These are phyloP conservation scores for Syndactyla subalaris DNA, from an alignment of 2,797 vertebrate species.

Conservation along the genomic window DNA sequence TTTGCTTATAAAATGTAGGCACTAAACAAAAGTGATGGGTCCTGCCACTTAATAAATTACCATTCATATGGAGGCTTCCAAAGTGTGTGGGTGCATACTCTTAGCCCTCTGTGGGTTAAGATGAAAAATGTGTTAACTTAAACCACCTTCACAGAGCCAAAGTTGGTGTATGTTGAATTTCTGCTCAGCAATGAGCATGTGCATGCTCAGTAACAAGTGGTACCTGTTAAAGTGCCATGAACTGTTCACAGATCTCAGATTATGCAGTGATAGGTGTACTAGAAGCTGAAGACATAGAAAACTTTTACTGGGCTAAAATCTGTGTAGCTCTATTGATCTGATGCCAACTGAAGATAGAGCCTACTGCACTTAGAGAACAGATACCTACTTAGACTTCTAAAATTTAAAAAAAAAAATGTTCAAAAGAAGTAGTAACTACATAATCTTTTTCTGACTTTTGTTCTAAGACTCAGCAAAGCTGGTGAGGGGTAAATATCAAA, in stretches of 20 bases:
- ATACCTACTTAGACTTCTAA: background rate
- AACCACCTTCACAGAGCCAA: background rate
- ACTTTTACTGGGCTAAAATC: background rate
- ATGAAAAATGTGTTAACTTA: conserved; percentile 24
- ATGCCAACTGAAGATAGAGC: background rate
- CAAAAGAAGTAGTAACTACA: background rate
- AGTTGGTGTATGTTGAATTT: background rate
- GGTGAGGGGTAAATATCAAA: background rate
- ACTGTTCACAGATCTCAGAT: conserved; percentile 16
- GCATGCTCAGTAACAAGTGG: background rate
- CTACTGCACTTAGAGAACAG: background rate
- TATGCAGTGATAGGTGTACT: conserved; percentile 7
- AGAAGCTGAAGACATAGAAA: background rate
- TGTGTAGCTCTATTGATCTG: background rate
- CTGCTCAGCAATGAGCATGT: background rate
- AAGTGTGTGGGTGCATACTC: background rate
- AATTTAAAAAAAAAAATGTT: background rate
- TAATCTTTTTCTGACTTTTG: background rate
- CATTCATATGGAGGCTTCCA: background rate
- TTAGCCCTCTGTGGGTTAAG: background rate
- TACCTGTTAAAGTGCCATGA: conserved; percentile 1
- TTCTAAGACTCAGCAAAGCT: background rate
- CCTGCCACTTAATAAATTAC: background rate
- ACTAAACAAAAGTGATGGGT: background rate
- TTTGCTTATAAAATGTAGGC: background rate